Base-by-base conservation (phyloP, 1,140 invertebrate species). In the Steinernema feltiae region DNA sequence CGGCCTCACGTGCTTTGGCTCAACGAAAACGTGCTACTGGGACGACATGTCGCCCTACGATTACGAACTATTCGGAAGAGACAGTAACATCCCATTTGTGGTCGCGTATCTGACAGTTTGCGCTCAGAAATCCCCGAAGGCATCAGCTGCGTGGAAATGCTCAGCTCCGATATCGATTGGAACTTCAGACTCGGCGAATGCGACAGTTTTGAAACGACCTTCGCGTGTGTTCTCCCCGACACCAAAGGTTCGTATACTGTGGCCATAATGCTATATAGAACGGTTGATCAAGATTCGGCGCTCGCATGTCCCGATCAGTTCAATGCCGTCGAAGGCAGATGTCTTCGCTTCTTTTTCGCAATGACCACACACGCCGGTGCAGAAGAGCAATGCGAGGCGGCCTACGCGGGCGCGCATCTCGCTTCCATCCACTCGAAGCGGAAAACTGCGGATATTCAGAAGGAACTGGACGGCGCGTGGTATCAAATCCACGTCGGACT, bases 111-210 rank as follows among this genome's bases (percentile, higher is more conserved):
- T 63, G 53, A 27, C n/a, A n/a, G n/a, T n/a, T 63, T 63, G 7
- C 24, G 24, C 24, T 12, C 24, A 63, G 53, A 63, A 63, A 63
- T 63, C 53, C 53, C 53, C 12, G 24, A 63, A 3, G 53, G 53
- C 12, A 63, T 63, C 53, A 63, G 53, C 53, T 63, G 53, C 53
- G 53, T 63, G 53, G 53, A 63, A 21, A 63, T 63, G 53, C 24
- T 63, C 7, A 63, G 24, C 24, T 63, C 53, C 7, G 53, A 63
- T 3, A 12, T 63, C 53, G 53, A 21, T 3, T 63, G 53, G 53
- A 63, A 27, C 24, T 63, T 15, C 24, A 63, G 24, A 3, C 24
- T 63, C 53, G 53, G 53, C 12, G 24, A 27, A 7, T 63, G 53
- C 24, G 24, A 63, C 53, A 27, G 3, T 3, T 3, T 63, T 7